Evolutionary conservation across 2,113 vertebrate genomes (phyloP).

Genomic region (Platichthys stellatus): DNA sequence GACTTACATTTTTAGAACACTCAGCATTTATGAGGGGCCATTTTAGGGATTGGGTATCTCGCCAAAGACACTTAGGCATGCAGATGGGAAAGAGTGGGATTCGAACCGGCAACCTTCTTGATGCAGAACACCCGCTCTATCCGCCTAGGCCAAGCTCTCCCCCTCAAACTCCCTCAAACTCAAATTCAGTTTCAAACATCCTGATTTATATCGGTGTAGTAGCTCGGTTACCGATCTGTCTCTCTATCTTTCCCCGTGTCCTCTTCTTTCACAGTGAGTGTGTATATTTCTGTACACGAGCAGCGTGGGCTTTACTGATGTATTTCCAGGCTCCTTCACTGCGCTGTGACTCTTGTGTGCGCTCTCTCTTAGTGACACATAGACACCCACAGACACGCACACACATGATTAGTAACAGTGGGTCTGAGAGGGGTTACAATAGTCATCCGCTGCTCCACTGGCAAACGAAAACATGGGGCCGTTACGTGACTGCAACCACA

Average conservation of each 20-base stretch:
- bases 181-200: neutral
- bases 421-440: conserved; percentile 56
- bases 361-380: conserved; percentile 32
- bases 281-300: conserved; percentile 32
- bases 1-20: too few relatives aligned
- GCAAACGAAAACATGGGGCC: conserved; percentile 51
- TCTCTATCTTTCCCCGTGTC: neutral
- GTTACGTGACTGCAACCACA: conserved; percentile 44
- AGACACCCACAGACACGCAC: conserved; percentile 29
- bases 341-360: conserved; percentile 10
- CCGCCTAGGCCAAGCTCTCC: too few relatives aligned
- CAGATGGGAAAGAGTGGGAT: too few relatives aligned
- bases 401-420: conserved; percentile 60
- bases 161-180: too few relatives aligned
- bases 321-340: conserved; percentile 29
- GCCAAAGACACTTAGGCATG: too few relatives aligned
- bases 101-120: too few relatives aligned
- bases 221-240: neutral
- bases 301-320: conserved; percentile 33
- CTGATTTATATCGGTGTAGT: neutral
- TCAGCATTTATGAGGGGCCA: too few relatives aligned
- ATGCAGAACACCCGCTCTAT: too few relatives aligned
- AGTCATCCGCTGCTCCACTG: conserved; percentile 58
- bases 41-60: too few relatives aligned
- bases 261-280: conserved; percentile 19